Evolutionary conservation across 2,888 invertebrate genomes (phyloP), one percentile per base, ranked within the genome.

Genomic region (Periphyllus acericola): DNA sequence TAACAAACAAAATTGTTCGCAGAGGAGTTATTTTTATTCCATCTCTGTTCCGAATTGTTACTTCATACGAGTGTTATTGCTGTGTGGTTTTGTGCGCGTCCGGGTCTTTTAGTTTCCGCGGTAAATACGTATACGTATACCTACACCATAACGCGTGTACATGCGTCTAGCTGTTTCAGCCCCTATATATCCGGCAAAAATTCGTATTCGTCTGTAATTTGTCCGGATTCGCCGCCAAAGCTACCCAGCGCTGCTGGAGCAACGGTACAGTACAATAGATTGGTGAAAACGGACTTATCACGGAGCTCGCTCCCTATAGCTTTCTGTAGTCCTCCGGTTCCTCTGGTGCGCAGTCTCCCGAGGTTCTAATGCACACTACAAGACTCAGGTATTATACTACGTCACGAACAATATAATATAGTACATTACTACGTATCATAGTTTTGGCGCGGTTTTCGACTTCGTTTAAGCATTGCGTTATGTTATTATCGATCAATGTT

Each of bases 121-220:
- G 40, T 40, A 8, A 8, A 40, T 9, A 8, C 40, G 40, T 40
- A 9, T 40, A 40, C 40, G 55, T 55, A 11, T 21, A 46, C 11
- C 46, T 11, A 5, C 6, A 46, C 46, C 6, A 46, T 11, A 11
- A 46, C 46, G 46, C n/a, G n/a, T 5, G 5, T 8, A 46, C 11
- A 46, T 46, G 11, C 46, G 46, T 46, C 46, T 46, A 8, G 5
- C 46, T 5, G 46, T 46, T 46, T 11, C 11, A n/a, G n/a, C n/a
- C n/a, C n/a, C n/a, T n/a, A n/a, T n/a, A n/a, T n/a, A n/a, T n/a
- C n/a, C n/a, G n/a, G n/a, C 46, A 34, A 60, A 34, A 36, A 80
- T 80, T 60, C 46, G 60, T n/a, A 60, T 4, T n/a, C 36, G 80
- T 66, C 80, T 80, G 80, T 66, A 80, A 80, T 80, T 80, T n/a